Base-by-base conservation (phyloP, 2,888 invertebrate genomes). In the Plemyria rubiginata region DNA sequence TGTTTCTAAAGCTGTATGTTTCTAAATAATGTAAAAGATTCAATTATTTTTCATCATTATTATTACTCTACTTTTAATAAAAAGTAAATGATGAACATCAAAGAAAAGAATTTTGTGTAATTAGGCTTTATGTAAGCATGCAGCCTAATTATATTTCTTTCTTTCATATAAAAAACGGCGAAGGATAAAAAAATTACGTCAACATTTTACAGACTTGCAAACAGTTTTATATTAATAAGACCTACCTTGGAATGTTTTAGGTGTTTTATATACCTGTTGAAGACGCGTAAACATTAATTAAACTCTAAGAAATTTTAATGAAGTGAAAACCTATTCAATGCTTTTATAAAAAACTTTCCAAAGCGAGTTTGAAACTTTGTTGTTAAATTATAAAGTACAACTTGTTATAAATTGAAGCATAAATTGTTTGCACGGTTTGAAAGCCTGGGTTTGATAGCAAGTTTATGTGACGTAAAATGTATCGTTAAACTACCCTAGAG, bases 301-400 rank as follows among this genome's bases (percentile, higher is more conserved):
- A 57, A 62, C 65, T 56, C 54, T 67, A 49, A 61, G 59, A 70
- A 62, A 63, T 67, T 58, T 63, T 65, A 56, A 60, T 56, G 53
- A 56, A 54, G 56, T 49, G 38, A 56, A 62, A 53, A 54, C 45
- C 41, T 41, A 51, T 29, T 36, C n/a, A 46, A 53, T 49, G 48
- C 51, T 56, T 64, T 62, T 60, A 54, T 40, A 50, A 50, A 16
- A 57, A 54, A 36, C 16, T 51, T 51, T 52, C 28, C 52, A 9
- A 9, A 4, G 41, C 38, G 50, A 56, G 38, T 55, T 59, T 55
- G 49, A 40, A 62, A 60, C 45, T 60, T 13, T 36, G 28, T 1
- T 40, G 43, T 48, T 63, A 55, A 63, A 58, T 59, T 40, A 54
- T 40, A 58, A 38, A 11, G 11, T 1, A 53, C 43, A 53, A 43